Evolutionary conservation across 2,797 vertebrate genomes (phyloP), one percentile per base, ranked within the genome.

Genomic region (Acipenser oxyrinchus): DNA sequence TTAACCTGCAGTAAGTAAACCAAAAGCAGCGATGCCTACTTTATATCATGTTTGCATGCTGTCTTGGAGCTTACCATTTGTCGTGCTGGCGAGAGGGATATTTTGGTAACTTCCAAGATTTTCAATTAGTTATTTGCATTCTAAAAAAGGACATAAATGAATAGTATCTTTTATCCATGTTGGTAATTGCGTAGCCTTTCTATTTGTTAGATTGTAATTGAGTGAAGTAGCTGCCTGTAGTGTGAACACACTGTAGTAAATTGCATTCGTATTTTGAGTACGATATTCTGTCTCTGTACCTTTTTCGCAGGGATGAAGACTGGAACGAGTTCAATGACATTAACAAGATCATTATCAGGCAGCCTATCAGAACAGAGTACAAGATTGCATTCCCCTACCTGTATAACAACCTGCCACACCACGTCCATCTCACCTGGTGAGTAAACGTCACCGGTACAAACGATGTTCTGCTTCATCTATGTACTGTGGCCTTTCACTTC

Each of bases 291-390:
- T 58, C 3, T n/a, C 8, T 62, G 3, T 48, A 51, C 55, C 10
- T 23, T 75, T 0, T 64, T 18, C 66, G 37, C 70, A 99, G 97
- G 85, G 97, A 99, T 82, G 97, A 99, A 86, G 97, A 99, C 82
- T 99, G 97, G 97, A 99, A 99, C 62, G 97, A 99, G 74, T 99
- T 99, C 78, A 99, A 99, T 5, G 97, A 99, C 82, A 99, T 99
- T 84, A 99, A 99, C 83, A 99, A 99, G 78, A 99, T 99, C 75
- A 99, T 99, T 82, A 99, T 99, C 76, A 87, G 96, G 51, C 96
- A 99, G 84, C 96, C 96, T 0, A 98, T 99, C 76, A 92, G 96
- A 74, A 99, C 96, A 0, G 97, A 99, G 76, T 99, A 99, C 83
- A 99, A 99, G 86, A 99, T 99, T 0, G 97, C 96, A 10, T 99